These are phyloP conservation scores for Leptarthrus brevirostris DNA, from an alignment of 2,888 invertebrate species.

Conservation along the genomic window DNA sequence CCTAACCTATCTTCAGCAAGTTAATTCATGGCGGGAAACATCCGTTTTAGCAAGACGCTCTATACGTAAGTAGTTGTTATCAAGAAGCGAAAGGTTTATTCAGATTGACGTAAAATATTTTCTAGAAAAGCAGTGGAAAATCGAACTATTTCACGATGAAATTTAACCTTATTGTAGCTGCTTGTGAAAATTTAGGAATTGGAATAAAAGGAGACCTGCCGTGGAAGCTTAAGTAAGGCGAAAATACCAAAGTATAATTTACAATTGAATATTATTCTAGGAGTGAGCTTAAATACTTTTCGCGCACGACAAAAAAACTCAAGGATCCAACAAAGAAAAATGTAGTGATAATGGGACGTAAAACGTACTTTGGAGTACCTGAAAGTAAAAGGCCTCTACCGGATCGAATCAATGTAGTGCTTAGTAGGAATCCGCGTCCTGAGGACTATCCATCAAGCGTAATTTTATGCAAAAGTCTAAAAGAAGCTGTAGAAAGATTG, in stretches of 20 bases:
- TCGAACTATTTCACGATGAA: constrained; percentile 64
- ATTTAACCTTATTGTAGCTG: constrained; percentile 86
- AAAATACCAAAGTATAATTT: too few species aligned
- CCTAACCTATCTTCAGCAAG: too few species aligned
- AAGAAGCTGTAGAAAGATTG: constrained; percentile 75
- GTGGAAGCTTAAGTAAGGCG: constrained; percentile 83
- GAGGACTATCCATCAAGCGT: constrained; percentile 70
- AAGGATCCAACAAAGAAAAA: constrained; percentile 77
- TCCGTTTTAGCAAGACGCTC: too few species aligned
- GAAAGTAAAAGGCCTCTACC: constrained; percentile 80
- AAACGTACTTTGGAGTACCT: constrained; percentile 94
- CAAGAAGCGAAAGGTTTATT: too few species aligned
- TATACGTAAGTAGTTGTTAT: too few species aligned
- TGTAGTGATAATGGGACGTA: constrained; percentile 94
- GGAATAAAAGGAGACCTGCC: constrained; percentile 88
- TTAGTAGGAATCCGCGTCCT: constrained; percentile 71
- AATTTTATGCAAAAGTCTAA: constrained; percentile 73
- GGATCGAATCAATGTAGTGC: constrained; percentile 84
- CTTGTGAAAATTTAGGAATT: constrained; percentile 90
- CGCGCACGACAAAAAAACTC: constrained; percentile 80
- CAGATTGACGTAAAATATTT: too few species aligned
- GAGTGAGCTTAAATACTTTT: constrained; percentile 90
- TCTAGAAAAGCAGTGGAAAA: too few species aligned
- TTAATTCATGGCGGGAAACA: too few species aligned
- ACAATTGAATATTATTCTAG: constrained; percentile 69